Base-by-base conservation (phyloP, 2,888 invertebrate genomes). In the Vandiemenella viatica region DNA sequence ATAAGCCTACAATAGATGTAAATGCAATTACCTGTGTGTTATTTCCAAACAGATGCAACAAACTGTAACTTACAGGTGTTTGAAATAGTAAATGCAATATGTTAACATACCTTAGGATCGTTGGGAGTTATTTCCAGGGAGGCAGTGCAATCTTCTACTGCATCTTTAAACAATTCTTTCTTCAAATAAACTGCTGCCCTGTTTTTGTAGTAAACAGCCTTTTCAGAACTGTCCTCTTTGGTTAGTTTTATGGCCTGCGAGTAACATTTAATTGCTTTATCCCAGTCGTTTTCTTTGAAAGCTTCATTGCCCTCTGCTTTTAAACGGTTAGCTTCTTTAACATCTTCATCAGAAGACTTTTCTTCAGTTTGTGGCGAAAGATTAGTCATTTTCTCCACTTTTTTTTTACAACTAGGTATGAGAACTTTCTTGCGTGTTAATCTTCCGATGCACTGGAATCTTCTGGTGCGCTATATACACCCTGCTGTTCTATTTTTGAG, bases 21-120 rank as follows among this genome's bases (percentile, higher is more conserved):
- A n/a, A n/a, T n/a, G n/a, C n/a, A n/a, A n/a, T n/a, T n/a, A n/a
- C n/a, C n/a, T n/a, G n/a, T n/a, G n/a, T n/a, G n/a, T n/a, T n/a
- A n/a, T n/a, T n/a, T n/a, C n/a, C n/a, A n/a, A n/a, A n/a, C n/a
- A n/a, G n/a, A n/a, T n/a, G n/a, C n/a, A n/a, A n/a, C n/a, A n/a
- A n/a, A n/a, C n/a, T n/a, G n/a, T n/a, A n/a, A n/a, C n/a, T n/a
- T n/a, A n/a, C n/a, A n/a, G n/a, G n/a, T n/a, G n/a, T n/a, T n/a
- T n/a, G n/a, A n/a, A n/a, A n/a, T n/a, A n/a, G n/a, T n/a, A n/a
- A n/a, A n/a, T n/a, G n/a, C n/a, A n/a, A n/a, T n/a, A n/a, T n/a
- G n/a, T n/a, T n/a, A n/a, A n/a, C n/a, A n/a, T n/a, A n/a, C 86
- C 66, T 98, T 98, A 0, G 93, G 88, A 67, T 98, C 97, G 60